Percentiles rank a stretch among this genome's conserved stretches.
phyloP scores from a whole-genome alignment of 2,113 vertebrate genomes.

The Alouatta palliata region DNA sequence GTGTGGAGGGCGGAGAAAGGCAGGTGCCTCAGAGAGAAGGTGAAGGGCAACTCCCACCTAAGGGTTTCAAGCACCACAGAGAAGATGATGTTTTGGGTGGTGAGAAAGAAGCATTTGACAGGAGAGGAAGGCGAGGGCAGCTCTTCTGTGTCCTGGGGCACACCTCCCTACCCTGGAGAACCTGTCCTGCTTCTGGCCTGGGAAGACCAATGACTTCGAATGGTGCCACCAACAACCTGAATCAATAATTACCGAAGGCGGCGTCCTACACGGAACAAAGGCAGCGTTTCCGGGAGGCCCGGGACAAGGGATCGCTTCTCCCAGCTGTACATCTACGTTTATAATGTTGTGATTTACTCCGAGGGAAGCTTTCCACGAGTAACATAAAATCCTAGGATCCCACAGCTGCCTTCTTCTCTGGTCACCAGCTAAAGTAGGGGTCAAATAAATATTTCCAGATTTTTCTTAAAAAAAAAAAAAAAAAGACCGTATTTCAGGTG shows the following conservation, averaged over 20 bases:
- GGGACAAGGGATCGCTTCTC: not conserved
- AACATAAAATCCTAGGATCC: not conserved
- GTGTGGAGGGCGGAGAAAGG: not conserved
- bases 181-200: not conserved
- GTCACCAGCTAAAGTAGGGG: not conserved
- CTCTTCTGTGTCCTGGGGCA: no score
- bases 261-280: fast-evolving
- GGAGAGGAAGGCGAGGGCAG: not conserved
- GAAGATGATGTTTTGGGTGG: not conserved
- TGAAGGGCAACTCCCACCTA: not conserved
- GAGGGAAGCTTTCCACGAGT: not conserved
- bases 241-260: fast-evolving
- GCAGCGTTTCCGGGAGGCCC: no score
- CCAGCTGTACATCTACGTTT: not conserved
- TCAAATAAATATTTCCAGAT: not conserved
- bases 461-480: not conserved
- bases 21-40: not conserved
- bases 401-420: not conserved
- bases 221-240: fast-evolving
- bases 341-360: not conserved
- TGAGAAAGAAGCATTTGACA: not conserved
- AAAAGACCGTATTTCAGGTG: not conserved
- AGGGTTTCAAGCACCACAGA: not conserved
- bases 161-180: not conserved
- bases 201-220: not conserved